Evolutionary conservation across 2,113 vertebrate genomes (phyloP).

Genomic region (Pedetes capensis): DNA sequence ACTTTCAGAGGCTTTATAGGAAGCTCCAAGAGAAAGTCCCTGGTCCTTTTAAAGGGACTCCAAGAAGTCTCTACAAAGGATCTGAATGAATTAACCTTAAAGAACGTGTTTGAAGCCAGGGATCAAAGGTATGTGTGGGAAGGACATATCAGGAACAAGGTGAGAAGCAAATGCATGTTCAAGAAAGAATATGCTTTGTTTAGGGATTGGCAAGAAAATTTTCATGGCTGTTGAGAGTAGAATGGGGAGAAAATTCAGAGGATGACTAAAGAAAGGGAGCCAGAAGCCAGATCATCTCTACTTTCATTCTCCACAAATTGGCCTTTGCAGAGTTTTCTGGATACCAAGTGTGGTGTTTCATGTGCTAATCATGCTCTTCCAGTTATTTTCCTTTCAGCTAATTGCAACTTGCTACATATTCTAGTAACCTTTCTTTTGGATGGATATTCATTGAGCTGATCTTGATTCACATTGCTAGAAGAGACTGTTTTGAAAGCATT

Average conservation of each 20-base stretch:
- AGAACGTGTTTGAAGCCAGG: not conserved
- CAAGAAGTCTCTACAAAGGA: not conserved
- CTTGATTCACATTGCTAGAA: not conserved
- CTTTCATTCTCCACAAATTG: rapidly evolving
- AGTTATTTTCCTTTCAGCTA: not conserved
- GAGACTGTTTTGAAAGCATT: not conserved
- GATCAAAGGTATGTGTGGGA: not conserved
- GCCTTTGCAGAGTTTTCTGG: not conserved
- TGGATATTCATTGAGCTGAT: not conserved
- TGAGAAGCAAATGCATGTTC: not conserved
- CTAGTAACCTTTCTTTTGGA: not conserved
- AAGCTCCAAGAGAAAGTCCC: not conserved
- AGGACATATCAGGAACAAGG: not conserved
- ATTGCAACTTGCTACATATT: not conserved
- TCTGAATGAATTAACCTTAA: not conserved
- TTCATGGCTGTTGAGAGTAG: too few species aligned
- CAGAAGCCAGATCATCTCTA: not conserved
- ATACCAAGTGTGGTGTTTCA: not conserved
- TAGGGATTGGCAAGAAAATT: not conserved
- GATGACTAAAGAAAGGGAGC: not conserved
- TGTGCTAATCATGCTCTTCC: not conserved
- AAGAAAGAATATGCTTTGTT: not conserved
- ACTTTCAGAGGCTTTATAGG: not conserved
- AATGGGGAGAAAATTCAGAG: not conserved
- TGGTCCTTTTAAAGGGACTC: not conserved